Evolutionary conservation across 2,888 invertebrate genomes (phyloP), one percentile per base, ranked within the genome.

Genomic region (Autographa pulchrina): DNA sequence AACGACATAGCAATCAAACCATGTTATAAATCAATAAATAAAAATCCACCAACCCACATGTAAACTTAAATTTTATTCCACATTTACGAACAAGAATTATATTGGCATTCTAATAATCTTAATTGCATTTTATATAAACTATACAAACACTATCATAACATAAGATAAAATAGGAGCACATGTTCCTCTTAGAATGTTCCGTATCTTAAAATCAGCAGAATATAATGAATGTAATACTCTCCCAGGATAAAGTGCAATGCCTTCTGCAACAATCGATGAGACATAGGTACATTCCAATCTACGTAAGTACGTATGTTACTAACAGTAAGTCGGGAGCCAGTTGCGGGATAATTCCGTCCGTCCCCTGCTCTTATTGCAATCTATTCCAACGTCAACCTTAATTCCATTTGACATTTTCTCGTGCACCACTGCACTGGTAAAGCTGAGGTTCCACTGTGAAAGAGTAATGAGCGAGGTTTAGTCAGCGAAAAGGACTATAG

Each of bases 351-450:
- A 81, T 72, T 78, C 72, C 69, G 69, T 70, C 65, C 58, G 72
- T 76, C 79, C 73, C 77, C 84, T 86, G 80, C 77, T 88, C 84
- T 87, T 86, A 82, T 86, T 87, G 78, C 84, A 77, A 74, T 84
- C 88, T 89, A 83, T 84, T 78, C 72, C 54, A 56, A 65, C 62
- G 68, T 67, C 18, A 62, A 62, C 59, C 65, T 77, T 75, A 75
- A 82, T 84, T 73, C 75, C 75, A 76, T 74, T 80, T 85, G 83
- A 85, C 85, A 85, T 85, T 77, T 68, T 76, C 80, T 75, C 69
- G 70, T 52, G 65, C 62, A 59, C 56, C 54, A 13, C 20, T 31
- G 59, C 61, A 43, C 64, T 63, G 72, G 48, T 59, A 61, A 61
- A 48, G 48, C 48, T 8, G n/a, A 6, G 48, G 7, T 43, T 43